A percentile compares a stretch with the other conserved stretches of the same genome.
phyloP scores from a whole-genome alignment of 2,113 vertebrate species.

The Genyomyrus donnyi region DNA sequence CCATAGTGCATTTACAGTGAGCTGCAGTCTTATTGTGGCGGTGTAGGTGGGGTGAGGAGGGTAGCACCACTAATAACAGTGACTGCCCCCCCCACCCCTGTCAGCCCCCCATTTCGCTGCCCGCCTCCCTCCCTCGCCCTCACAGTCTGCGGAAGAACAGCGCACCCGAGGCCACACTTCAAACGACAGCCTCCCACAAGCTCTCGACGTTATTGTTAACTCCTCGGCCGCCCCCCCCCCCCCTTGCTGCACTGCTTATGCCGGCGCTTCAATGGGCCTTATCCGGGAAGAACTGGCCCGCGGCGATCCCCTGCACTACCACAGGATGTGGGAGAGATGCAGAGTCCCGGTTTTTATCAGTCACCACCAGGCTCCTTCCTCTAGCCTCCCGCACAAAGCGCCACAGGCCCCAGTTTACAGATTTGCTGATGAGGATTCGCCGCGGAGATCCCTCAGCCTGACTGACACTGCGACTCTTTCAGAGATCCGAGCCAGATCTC shows the following conservation, averaged over 20 bases:
- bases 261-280: slow-evolving; percentile 3
- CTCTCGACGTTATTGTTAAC: not conserved
- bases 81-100: not conserved
- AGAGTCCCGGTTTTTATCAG: slow-evolving; percentile 31
- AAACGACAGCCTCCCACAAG: slow-evolving; percentile 16
- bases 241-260: not conserved
- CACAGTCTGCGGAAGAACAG: slow-evolving; percentile 19
- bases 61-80: not conserved
- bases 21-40: not conserved
- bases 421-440: not conserved
- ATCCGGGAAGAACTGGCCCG: slow-evolving; percentile 3
- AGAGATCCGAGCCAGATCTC: not conserved
- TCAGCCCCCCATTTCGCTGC: not conserved
- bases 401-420: not conserved
- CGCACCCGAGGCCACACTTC: slow-evolving; percentile 9
- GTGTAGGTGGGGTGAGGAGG: not conserved
- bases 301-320: not conserved
- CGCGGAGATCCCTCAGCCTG: not conserved
- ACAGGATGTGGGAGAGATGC: slow-evolving; percentile 9
- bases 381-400: slow-evolving; percentile 24
- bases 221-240: not conserved
- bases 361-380: slow-evolving; percentile 24
- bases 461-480: not conserved
- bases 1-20: not conserved
- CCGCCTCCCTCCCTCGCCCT: not conserved